Base-by-base conservation (phyloP, 2,797 vertebrate genomes). In the Leptoclinus maculatus region DNA sequence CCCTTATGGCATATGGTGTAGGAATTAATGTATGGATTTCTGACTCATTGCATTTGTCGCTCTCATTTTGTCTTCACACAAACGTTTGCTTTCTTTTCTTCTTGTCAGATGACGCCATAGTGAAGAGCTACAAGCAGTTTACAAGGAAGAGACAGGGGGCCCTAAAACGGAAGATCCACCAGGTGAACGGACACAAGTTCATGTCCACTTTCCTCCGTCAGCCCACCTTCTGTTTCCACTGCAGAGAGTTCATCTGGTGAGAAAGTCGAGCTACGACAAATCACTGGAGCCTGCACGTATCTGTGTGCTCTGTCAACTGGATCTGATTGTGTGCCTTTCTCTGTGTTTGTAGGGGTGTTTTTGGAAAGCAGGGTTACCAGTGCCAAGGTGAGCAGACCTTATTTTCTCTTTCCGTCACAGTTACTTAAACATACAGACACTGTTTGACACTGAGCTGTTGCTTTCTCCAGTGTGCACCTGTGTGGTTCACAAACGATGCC, bases 311-410 rank as follows among this genome's bases (percentile, higher is more conserved):
- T 63, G 32, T 69, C 29, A 74, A 32, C 78, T 39, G 19, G 23
- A n/a, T 74, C 70, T 86, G 71, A 85, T 54, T 5, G 7, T 81
- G 19, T 88, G 11, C 82, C 27, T 65, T 0, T 91, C 59, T 94
- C 92, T 81, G 90, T 86, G 32, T 90, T 51, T 92, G 6, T 66
- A 99, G 98, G 98, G 98, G 98, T 36, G 96, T 99, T 49, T 97
- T 99, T 94, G 98, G 98, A 72, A 99, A 99, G 87, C 98, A 99
- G 86, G 98, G 97, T 66, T 99, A 99, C 92, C 98, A 99, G 89
- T 99, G 98, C 92, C 98, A 99, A 97, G 96, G 98, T 99, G 92
- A 95, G 94, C 56, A 25, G 7, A 17, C 41, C 8, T 49, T 27
- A 2, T 74, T 45, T 63, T 71, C 27, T 63, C 34, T 62, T 19